Conservation (phyloP, 2,888 invertebrate species). For the Dione juno region DNA sequence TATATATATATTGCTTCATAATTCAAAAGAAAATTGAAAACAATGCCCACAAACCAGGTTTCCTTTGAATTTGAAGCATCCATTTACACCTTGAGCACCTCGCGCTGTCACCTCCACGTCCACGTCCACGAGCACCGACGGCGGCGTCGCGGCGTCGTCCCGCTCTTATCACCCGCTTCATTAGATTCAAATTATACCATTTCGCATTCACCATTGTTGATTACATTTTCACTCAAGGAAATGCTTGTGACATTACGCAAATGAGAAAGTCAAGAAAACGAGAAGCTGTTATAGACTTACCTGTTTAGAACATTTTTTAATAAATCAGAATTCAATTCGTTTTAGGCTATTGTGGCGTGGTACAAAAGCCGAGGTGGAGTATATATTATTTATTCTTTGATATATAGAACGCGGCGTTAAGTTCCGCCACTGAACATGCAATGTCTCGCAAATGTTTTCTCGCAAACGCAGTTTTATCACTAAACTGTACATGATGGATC, state of each 20-base stretch:
- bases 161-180: conserved; percentile 7
- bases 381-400: too few species aligned
- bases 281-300: conserved; percentile 38
- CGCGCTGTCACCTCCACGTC: conserved; percentile 56
- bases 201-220: conserved; percentile 42
- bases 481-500: too few species aligned
- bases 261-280: conserved; percentile 51
- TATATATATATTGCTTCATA: conserved; percentile 3
- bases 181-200: conserved; percentile 38
- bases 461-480: too few species aligned
- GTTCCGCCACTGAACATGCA: too few species aligned
- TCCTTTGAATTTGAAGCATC: conserved; percentile 52
- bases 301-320: conserved; percentile 40
- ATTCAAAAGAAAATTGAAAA: conserved; percentile 36
- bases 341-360: too few species aligned
- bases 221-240: conserved; percentile 58
- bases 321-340: too few species aligned
- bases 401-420: too few species aligned
- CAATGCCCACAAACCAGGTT: conserved; percentile 48
- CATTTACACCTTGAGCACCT: conserved; percentile 57
- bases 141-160: conserved; percentile 33
- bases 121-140: conserved; percentile 45
- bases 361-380: too few species aligned
- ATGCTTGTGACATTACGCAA: conserved; percentile 57
- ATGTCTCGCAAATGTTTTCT: too few species aligned